Evolutionary conservation across 2,797 vertebrate species (phyloP), one percentile per base, ranked within the genome.

Genomic region (Schizothorax lantsangensis): DNA sequence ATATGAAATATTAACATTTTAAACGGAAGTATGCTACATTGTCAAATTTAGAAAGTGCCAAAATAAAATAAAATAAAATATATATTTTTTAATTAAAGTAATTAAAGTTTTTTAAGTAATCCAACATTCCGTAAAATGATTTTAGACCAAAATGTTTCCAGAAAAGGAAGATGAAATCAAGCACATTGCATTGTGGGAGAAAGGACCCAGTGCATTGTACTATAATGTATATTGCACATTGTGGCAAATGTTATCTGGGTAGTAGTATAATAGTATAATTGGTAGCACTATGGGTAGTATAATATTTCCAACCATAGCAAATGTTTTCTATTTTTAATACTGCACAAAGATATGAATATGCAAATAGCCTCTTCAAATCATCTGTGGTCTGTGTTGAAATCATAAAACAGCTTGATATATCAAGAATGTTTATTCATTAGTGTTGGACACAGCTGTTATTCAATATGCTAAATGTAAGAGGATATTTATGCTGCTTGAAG

Each of bases 311-410:
- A 74, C 6, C 43, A 78, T 38, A 33, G 59, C 15, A 15, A 71
- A 79, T 52, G 21, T 47, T 43, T 74, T 7, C 45, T 5, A 49
- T 82, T 85, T 68, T 75, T 87, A 79, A 78, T 47, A 38, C 68
- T 23, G 73, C 74, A 75, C 69, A 81, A 12, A 52, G 40, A 62
- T 54, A 84, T 86, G 68, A 88, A 88, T 79, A 79, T 79, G 54
- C 36, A 79, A 85, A 83, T 30, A 7, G 6, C 33, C 36, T 74
- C 57, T 81, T 72, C 62, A 87, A 89, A 79, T 87, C 62, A 87
- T 40, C 49, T 43, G 6, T 8, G 49, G 62, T 57, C 45, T 79
- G 78, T 83, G 68, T 38, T 74, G 72, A 64, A 57, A 80, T 30
- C 68, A 83, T 57, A 14, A 49, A 81, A 86, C 77, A n/a, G 38